Percentiles rank a stretch among this genome's conserved stretches.
phyloP scores from a whole-genome alignment of 2,113 vertebrate genomes.

The Notarius lentiginosus region DNA sequence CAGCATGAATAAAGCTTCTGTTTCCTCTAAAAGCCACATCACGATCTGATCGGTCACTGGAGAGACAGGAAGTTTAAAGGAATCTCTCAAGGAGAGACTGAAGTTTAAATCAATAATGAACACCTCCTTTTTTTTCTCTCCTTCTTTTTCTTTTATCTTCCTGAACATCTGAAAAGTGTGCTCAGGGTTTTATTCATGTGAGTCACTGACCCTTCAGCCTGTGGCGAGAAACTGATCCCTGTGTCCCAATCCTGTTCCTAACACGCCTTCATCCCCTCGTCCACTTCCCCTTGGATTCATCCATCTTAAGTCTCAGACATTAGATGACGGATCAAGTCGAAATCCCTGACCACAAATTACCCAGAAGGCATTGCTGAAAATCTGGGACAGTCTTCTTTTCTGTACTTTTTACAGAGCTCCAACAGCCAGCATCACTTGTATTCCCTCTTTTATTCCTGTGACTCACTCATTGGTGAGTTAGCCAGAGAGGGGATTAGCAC shows the following conservation, averaged over 20 bases:
- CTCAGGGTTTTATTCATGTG: neutral
- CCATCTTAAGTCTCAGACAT: neutral
- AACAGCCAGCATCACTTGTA: neutral
- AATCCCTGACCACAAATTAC: neutral
- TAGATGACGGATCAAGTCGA: neutral
- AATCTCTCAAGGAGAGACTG: slow-evolving; percentile 20
- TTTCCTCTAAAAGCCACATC: slow-evolving; percentile 9
- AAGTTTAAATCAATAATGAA: slow-evolving; percentile 40
- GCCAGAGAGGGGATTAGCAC: neutral
- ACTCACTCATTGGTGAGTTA: neutral
- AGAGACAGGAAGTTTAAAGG: slow-evolving; percentile 38
- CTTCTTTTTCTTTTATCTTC: neutral
- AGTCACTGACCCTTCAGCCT: neutral
- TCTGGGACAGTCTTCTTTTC: neutral
- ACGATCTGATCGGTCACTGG: neutral
- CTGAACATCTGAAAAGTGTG: neutral
- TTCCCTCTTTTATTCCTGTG: neutral
- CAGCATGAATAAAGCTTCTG: slow-evolving; percentile 25
- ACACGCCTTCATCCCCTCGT: neutral
- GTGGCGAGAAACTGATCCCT: neutral
- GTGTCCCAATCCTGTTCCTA: neutral
- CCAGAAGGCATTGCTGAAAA: neutral
- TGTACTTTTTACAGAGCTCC: neutral
- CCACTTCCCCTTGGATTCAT: neutral
- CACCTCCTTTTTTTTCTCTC: neutral